Conservation (phyloP, 2,888 invertebrate genomes). For the Mythimna vitellina region DNA sequence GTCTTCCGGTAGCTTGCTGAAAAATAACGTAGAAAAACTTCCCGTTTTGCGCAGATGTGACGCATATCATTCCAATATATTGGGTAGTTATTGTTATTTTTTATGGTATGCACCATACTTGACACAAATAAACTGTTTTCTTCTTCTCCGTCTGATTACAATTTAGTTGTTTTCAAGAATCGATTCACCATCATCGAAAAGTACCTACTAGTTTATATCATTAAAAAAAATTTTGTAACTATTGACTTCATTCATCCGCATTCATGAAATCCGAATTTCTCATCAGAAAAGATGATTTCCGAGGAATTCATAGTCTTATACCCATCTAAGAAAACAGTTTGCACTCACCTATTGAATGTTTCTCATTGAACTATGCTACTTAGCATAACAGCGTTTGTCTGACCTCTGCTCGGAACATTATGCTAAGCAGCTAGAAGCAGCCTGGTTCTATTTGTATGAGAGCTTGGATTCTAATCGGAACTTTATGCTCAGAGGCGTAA, state of each 20-base stretch:
- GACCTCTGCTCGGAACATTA: conserved; percentile 56
- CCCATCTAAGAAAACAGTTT: background rate
- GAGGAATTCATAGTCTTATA: background rate
- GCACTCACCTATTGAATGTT: conserved; percentile 26
- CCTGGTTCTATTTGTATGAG: conserved; percentile 53
- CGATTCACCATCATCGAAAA: no score
- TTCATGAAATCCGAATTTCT: background rate
- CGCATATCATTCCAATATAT: no score
- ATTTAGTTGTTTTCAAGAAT: no score
- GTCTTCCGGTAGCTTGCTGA: no score
- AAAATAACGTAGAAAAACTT: no score
- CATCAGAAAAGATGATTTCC: background rate
- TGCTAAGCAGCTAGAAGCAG: conserved; percentile 56
- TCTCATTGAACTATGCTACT: conserved; percentile 47
- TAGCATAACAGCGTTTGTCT: conserved; percentile 55
- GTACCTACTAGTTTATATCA: no score
- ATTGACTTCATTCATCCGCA: background rate
- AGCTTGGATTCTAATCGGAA: conserved; percentile 43
- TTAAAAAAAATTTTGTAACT: no score
- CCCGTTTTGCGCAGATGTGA: no score
- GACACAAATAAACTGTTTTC: no score
- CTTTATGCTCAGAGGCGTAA: background rate
- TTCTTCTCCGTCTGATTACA: no score
- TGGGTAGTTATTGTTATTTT: no score
- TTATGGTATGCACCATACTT: no score